phyloP scores from a whole-genome alignment of 2,113 vertebrate genomes.

The Tupaia tana region DNA sequence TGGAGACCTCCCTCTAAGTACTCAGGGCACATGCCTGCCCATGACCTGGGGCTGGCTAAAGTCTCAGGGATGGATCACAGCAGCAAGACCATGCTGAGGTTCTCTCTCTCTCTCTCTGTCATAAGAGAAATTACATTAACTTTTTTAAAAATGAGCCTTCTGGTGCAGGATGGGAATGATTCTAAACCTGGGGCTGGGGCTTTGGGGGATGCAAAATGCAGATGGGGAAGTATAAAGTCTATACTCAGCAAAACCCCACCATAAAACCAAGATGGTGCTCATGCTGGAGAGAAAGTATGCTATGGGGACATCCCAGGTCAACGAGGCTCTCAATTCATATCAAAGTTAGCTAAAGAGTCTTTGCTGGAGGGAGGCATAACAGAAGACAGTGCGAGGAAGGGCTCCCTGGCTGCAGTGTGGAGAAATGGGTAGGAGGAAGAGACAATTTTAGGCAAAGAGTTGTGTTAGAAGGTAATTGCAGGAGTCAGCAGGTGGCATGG shows the following conservation, averaged over 20 bases:
- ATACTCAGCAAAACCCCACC: not conserved
- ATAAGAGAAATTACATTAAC: too few relatives aligned
- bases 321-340: not conserved
- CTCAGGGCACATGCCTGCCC: too few relatives aligned
- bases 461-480: not conserved
- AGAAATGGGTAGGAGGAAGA: not conserved
- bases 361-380: not conserved
- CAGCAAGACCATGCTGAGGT: too few relatives aligned
- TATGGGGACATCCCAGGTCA: not conserved
- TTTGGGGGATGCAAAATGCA: accelerated
- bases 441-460: not conserved
- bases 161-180: not conserved
- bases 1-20: too few relatives aligned
- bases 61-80: too few relatives aligned
- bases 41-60: too few relatives aligned
- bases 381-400: not conserved
- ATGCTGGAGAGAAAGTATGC: not conserved
- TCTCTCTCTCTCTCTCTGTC: too few relatives aligned
- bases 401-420: not conserved
- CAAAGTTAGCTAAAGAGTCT: not conserved
- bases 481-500: too few relatives aligned
- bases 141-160: not conserved
- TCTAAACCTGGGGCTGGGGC: not conserved
- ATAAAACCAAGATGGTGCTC: accelerated
- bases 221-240: not conserved